Conservation (phyloP, 2,888 invertebrate species). For the Eupithecia subumbrata region DNA sequence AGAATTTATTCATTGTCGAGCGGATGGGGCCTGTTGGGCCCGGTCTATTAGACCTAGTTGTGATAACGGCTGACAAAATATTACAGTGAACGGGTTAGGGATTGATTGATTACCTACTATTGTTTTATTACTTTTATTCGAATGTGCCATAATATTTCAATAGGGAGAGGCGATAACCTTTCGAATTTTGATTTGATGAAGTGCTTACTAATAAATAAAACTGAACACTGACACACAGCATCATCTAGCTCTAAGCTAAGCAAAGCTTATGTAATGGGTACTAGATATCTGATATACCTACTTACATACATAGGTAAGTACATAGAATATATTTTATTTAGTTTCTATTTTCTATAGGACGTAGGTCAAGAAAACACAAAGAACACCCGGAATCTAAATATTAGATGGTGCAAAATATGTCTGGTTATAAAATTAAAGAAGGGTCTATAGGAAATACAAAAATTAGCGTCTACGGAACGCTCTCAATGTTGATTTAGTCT, state of each 20-base stretch:
- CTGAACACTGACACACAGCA: not conserved
- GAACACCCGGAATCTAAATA: not conserved
- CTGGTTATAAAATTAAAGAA: not conserved
- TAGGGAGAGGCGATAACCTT: not conserved
- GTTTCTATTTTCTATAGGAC: not conserved
- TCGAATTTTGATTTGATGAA: not conserved
- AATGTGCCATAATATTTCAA: not conserved
- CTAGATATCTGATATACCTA: not conserved
- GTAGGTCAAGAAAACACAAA: not conserved
- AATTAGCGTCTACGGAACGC: not conserved
- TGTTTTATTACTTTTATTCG: constrained; percentile 38
- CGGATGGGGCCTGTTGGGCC: constrained; percentile 64
- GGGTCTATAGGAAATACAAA: not conserved
- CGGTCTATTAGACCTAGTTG: constrained; percentile 65
- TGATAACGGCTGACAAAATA: constrained; percentile 74
- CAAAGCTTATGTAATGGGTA: not conserved
- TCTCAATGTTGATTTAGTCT: not conserved
- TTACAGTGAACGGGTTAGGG: constrained; percentile 49
- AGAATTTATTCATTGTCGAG: constrained; percentile 50
- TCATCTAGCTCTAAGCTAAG: not conserved
- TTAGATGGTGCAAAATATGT: not conserved
- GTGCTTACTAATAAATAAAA: not conserved
- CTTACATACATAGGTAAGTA: not conserved
- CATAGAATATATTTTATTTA: no score
- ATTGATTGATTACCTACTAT: constrained; percentile 49